phyloP scores from a whole-genome alignment of 2,113 vertebrate species.

The Alectura lathami region DNA sequence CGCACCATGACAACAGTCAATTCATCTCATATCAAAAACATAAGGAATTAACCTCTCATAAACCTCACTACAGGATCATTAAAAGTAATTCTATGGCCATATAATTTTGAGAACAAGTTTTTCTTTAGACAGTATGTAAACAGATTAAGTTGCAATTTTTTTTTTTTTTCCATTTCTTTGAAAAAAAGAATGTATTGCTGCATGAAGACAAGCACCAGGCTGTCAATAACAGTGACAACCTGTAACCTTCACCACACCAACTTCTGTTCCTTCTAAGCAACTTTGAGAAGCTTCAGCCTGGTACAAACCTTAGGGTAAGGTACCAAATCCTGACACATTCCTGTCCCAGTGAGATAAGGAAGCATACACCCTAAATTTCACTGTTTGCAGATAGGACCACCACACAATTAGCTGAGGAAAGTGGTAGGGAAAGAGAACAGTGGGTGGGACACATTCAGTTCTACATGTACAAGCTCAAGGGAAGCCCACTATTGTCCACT shows the following conservation, averaged over 20 bases:
- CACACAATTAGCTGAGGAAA: not conserved
- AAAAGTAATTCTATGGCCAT: not conserved
- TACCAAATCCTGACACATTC: not conserved
- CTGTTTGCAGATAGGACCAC: not conserved
- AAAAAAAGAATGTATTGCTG: not conserved
- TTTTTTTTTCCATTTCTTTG: not conserved
- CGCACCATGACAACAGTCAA: not conserved
- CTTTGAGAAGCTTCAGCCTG: not conserved
- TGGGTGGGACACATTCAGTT: not conserved
- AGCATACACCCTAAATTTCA: rapidly evolving
- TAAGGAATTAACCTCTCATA: not conserved
- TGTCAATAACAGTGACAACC: not conserved
- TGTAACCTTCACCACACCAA: not conserved
- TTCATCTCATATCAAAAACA: not conserved
- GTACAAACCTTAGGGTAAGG: not conserved
- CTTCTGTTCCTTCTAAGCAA: not conserved
- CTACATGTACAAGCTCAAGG: not conserved
- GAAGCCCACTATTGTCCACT: not conserved
- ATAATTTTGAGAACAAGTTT: not conserved
- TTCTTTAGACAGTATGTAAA: not conserved
- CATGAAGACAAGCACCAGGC: not conserved
- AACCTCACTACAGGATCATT: not conserved
- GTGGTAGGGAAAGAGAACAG: rapidly evolving
- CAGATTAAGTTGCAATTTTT: not conserved
- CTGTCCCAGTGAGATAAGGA: rapidly evolving